Evolutionary conservation across 2,113 vertebrate species (phyloP).

Genomic region (Promerops cafer): DNA sequence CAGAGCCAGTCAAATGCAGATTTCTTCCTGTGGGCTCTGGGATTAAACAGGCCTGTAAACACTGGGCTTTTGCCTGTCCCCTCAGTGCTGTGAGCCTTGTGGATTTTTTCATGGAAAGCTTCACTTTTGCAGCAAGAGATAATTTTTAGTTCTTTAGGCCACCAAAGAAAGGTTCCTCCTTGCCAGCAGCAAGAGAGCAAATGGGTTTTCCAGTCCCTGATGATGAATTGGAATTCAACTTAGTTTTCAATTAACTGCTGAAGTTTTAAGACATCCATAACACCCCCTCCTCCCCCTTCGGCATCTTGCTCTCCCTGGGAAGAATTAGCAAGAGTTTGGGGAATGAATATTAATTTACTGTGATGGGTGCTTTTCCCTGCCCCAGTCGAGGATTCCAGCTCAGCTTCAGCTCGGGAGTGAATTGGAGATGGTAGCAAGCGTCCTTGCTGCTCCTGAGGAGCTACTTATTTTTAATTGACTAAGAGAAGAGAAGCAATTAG

Average conservation of each 20-base stretch:
- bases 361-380: background rate
- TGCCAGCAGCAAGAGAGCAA: background rate
- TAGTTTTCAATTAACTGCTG: conserved; percentile 22
- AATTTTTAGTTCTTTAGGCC: background rate
- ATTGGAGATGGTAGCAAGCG: background rate
- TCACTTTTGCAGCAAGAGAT: background rate
- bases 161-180: background rate
- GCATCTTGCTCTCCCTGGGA: background rate
- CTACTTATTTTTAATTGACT: conserved; percentile 37
- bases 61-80: background rate
- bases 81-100: fast-evolving
- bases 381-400: background rate
- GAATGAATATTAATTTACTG: background rate
- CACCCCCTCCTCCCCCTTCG: background rate
- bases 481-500: conserved; percentile 38
- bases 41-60: background rate
- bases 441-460: conserved; percentile 1
- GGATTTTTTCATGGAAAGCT: background rate
- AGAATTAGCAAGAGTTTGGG: conserved; percentile 10
- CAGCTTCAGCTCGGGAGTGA: background rate
- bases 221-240: background rate
- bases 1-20: background rate
- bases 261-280: background rate
- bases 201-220: background rate
- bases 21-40: background rate